Evolutionary conservation across 2,113 vertebrate genomes (phyloP).

Genomic region (Chionodraco myersi): DNA sequence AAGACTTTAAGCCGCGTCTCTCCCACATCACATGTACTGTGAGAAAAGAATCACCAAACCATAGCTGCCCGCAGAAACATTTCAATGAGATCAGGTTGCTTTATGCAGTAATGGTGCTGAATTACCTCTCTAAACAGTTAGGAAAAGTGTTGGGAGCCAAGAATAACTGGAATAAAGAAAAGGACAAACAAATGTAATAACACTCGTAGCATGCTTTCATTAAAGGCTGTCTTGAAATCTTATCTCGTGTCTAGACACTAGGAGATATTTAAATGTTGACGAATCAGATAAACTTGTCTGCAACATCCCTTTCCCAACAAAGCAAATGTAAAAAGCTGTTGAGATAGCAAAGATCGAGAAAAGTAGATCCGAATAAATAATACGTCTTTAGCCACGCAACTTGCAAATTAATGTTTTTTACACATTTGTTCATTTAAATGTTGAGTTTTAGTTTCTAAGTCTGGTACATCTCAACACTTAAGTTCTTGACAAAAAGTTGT

Average conservation of each 20-base stretch:
- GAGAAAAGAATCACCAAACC: conserved; percentile 39
- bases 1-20: conserved; percentile 8
- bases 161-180: conserved; percentile 53
- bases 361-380: not conserved
- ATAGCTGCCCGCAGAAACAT: conserved; percentile 44
- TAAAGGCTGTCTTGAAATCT: conserved; percentile 23
- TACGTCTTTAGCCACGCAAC: fast-evolving
- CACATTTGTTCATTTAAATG: not conserved
- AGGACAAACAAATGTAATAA: conserved; percentile 44
- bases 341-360: not conserved
- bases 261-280: conserved; percentile 22
- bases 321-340: conserved; percentile 13
- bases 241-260: conserved; percentile 18
- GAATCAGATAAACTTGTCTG: conserved; percentile 20
- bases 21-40: conserved; percentile 28
- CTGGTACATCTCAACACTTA: not conserved
- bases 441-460: not conserved
- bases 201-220: conserved; percentile 35
- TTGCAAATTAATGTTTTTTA: not conserved
- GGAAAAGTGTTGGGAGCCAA: conserved; percentile 43
- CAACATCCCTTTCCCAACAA: conserved; percentile 21
- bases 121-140: conserved; percentile 17
- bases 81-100: conserved; percentile 60
- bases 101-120: conserved; percentile 39
- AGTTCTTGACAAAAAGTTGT: conserved; percentile 13